Conservation (phyloP, 92 coral and sea anemone species). For the Phenganax subtilis region DNA sequence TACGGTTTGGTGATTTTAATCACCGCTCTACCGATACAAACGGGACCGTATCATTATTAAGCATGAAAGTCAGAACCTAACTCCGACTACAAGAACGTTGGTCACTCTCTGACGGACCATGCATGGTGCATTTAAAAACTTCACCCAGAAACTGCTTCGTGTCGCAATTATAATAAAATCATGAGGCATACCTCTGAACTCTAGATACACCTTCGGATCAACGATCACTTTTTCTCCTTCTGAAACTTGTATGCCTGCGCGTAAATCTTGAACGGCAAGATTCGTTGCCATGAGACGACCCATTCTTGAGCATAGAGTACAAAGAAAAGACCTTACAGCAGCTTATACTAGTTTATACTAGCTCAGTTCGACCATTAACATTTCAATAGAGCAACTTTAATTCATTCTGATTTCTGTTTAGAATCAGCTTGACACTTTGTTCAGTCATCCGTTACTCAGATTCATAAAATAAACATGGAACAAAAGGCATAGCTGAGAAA, state of each 20-base stretch:
- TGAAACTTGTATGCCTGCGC: background rate
- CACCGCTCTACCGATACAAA: too few relatives aligned
- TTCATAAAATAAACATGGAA: background rate
- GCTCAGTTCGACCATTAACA: background rate
- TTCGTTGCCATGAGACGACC: background rate
- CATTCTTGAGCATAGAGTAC: background rate
- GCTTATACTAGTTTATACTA: too few relatives aligned
- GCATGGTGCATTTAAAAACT: too few relatives aligned
- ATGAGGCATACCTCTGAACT: background rate
- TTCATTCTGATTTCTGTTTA: background rate
- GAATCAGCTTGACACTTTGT: background rate
- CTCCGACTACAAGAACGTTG: too few relatives aligned
- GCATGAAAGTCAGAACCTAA: too few relatives aligned
- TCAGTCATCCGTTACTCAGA: background rate
- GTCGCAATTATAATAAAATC: too few relatives aligned
- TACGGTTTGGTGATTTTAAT: too few relatives aligned
- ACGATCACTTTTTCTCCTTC: background rate
- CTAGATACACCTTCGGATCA: background rate
- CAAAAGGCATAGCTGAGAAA: background rate
- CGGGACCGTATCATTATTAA: too few relatives aligned
- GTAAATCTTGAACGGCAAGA: conserved; percentile 1
- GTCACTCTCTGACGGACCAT: too few relatives aligned
- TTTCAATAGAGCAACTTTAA: background rate
- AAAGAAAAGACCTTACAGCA: too few relatives aligned
- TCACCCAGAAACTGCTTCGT: too few relatives aligned